Evolutionary conservation across 2,797 vertebrate species (phyloP).

Genomic region (Decapterus maruadsi): DNA sequence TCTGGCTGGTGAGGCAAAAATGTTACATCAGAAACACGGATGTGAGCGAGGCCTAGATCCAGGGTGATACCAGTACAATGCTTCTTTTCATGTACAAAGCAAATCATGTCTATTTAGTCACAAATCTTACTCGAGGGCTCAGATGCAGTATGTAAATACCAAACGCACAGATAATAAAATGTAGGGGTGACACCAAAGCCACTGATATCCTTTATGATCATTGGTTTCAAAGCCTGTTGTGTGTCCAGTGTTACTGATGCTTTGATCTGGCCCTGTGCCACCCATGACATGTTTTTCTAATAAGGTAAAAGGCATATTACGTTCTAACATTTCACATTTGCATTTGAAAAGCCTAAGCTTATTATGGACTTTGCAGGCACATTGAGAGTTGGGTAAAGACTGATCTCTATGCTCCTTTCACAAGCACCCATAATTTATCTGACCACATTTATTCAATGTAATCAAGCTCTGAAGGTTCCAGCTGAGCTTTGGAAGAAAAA

Average conservation of each 20-base stretch:
- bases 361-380: not conserved
- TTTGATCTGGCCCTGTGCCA: not conserved
- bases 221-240: not conserved
- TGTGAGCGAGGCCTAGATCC: not conserved
- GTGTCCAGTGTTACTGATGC: not conserved
- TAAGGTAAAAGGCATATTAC: not conserved
- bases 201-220: constrained; percentile 1
- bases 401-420: not conserved
- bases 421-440: not conserved
- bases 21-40: constrained; percentile 10
- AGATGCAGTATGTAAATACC: constrained; percentile 5
- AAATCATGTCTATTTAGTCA: constrained; percentile 11
- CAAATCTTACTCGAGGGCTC: constrained; percentile 3
- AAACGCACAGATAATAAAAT: constrained; percentile 5
- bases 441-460: not conserved
- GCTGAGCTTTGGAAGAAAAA: not conserved
- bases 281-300: not conserved
- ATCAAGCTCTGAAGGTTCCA: not conserved
- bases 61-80: not conserved
- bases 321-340: not conserved
- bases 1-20: not conserved
- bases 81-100: constrained; percentile 14
- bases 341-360: not conserved
- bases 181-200: not conserved
- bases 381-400: not conserved